These are phyloP conservation scores for Cremastinae sp. DNA, from an alignment of 2,888 invertebrate species.

Conservation along the genomic window DNA sequence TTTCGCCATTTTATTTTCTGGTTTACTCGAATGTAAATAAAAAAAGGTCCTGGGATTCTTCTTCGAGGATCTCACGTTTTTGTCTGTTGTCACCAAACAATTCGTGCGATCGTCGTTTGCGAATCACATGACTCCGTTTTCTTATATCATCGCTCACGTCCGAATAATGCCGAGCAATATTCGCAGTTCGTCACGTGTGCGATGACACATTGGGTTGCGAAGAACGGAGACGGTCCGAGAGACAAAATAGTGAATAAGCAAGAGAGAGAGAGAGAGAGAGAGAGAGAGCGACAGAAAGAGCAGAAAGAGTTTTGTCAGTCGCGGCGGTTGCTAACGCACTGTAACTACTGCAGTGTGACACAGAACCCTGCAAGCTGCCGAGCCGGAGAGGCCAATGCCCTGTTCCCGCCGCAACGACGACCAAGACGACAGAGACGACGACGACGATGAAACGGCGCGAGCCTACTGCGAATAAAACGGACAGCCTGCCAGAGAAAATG, in stretches of 20 bases:
- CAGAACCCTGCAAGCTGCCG: conserved; percentile 24
- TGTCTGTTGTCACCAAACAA: too few relatives aligned
- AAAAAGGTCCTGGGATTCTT: too few relatives aligned
- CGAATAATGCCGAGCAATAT: too few relatives aligned
- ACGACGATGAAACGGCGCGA: conserved; percentile 70
- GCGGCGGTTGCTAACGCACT: conserved; percentile 42
- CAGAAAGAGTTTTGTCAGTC: conserved; percentile 16
- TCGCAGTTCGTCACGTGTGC: conserved; percentile 21
- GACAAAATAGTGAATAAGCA: too few relatives aligned
- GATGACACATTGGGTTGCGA: conserved; percentile 29
- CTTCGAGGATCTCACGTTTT: too few relatives aligned
- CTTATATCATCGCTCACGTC: too few relatives aligned
- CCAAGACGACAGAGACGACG: conserved; percentile 32
- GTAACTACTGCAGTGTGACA: conserved; percentile 44
- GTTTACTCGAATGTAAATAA: too few relatives aligned
- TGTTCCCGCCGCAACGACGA: conserved; percentile 44
- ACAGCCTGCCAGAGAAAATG: conserved; percentile 13
- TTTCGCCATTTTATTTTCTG: too few relatives aligned
- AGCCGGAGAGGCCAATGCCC: conserved; percentile 69
- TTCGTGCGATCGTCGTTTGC: conserved; percentile 8
- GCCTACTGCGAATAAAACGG: conserved; percentile 45
- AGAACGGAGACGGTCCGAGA: background rate
- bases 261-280: conserved; percentile 17
- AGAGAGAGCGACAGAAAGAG: conserved; percentile 10
- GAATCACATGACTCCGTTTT: too few relatives aligned